Percentiles rank a stretch among this genome's conserved stretches.
Conservation (phyloP, 2,888 invertebrate genomes). For the Ellobium chinense region DNA sequence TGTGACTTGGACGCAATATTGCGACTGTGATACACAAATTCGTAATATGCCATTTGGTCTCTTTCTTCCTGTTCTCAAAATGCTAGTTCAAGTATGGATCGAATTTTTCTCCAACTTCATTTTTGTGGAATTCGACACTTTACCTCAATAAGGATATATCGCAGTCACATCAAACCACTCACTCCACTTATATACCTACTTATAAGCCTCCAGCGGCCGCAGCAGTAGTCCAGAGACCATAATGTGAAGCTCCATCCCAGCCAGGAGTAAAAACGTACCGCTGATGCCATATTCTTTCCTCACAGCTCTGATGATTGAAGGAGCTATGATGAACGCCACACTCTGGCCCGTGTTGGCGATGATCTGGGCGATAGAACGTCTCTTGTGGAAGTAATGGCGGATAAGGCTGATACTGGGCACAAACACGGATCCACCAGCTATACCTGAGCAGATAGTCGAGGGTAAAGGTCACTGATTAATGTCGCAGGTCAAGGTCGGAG, state of each 20-base stretch:
- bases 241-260: constrained; percentile 41
- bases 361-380: constrained; percentile 45
- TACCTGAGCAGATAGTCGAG: no score
- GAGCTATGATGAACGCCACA: constrained; percentile 10
- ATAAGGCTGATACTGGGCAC: constrained; percentile 39
- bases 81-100: no score
- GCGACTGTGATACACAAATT: no score
- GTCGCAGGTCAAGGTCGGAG: no score
- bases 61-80: no score
- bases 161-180: no score
- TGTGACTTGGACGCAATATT: no score
- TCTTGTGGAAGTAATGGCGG: constrained; percentile 45
- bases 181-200: constrained; percentile 10
- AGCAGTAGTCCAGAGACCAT: constrained; percentile 31
- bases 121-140: no score
- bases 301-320: not conserved
- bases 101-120: no score
- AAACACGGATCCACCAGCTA: constrained; percentile 8
- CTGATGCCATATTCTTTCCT: constrained; percentile 34
- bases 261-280: constrained; percentile 42
- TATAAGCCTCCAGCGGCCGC: constrained; percentile 45
- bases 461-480: no score
- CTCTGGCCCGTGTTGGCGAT: constrained; percentile 43
- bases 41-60: no score
- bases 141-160: no score